A percentile compares a stretch with the other conserved stretches of the same genome.
Evolutionary conservation across 2,888 invertebrate species (phyloP).

Genomic region (Dryocosmus kuriphilus): DNA sequence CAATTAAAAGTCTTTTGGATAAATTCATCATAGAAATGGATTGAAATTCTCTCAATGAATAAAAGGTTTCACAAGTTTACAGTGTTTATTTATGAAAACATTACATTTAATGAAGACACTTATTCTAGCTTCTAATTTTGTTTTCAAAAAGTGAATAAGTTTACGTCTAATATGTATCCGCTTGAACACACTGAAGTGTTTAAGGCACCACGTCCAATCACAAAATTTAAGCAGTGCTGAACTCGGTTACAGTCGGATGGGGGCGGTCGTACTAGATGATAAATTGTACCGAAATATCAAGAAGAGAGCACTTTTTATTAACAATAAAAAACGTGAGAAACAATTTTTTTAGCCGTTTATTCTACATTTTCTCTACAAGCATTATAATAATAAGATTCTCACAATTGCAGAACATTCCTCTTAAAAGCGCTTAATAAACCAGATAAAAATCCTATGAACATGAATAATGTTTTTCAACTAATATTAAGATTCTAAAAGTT

Average conservation of each 20-base stretch:
- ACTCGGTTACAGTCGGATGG: too few relatives aligned
- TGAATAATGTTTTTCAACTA: not conserved
- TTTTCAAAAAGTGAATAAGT: too few relatives aligned
- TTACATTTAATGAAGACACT: too few relatives aligned
- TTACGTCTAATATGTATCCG: too few relatives aligned
- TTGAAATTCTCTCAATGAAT: not conserved
- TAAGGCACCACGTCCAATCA: too few relatives aligned
- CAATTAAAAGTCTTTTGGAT: not conserved
- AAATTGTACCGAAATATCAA: not conserved
- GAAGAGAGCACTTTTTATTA: constrained; percentile 39
- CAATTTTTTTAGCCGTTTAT: not conserved
- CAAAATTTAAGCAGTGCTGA: too few relatives aligned
- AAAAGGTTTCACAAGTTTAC: constrained; percentile 44
- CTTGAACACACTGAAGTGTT: too few relatives aligned
- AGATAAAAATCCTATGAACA: not conserved
- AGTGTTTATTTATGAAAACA: too few relatives aligned
- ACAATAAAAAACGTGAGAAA: constrained; percentile 5
- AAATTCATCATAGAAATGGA: not conserved
- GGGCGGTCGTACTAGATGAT: too few relatives aligned
- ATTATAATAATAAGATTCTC: constrained; percentile 5
- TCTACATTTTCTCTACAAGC: not conserved
- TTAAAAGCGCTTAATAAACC: not conserved
- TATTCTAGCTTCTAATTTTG: too few relatives aligned
- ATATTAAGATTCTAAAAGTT: not conserved
- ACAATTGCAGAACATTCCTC: not conserved